Conservation (phyloP, 2,888 invertebrate genomes). For the Diarsia dahlii region DNA sequence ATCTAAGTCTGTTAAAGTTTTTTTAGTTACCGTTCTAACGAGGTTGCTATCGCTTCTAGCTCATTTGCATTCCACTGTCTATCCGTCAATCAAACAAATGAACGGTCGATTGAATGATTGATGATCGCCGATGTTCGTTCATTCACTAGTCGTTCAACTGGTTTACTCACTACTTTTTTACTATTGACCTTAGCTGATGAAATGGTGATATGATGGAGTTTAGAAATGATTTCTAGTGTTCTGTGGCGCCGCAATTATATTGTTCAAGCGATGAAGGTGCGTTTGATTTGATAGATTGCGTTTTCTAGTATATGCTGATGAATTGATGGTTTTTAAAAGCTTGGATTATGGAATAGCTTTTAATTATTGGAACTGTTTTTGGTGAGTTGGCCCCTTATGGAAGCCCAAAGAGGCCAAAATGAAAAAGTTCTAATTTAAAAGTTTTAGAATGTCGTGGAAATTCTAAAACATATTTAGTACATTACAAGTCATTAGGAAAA, state of each 20-base stretch:
- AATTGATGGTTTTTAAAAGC: constrained; percentile 24
- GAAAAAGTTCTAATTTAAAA: too few species aligned
- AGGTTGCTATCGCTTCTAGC: constrained; percentile 70
- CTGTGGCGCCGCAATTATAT: constrained; percentile 51
- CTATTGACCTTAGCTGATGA: constrained; percentile 59
- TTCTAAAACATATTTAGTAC: neutral
- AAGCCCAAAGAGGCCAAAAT: neutral
- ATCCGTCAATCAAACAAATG: constrained; percentile 87
- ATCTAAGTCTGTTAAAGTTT: constrained; percentile 58
- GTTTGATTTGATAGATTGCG: constrained; percentile 42
- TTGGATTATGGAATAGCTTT: constrained; percentile 18
- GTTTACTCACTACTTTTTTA: constrained; percentile 61
- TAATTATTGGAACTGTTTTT: constrained; percentile 13
- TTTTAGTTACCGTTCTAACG: constrained; percentile 58
- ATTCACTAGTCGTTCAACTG: constrained; percentile 70
- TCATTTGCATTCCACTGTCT: constrained; percentile 88
- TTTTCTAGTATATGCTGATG: constrained; percentile 20
- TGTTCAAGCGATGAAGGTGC: constrained; percentile 45
- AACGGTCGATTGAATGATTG: constrained; percentile 84
- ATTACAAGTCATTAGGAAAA: neutral
- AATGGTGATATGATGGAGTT: constrained; percentile 53
- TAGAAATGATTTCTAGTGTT: constrained; percentile 59
- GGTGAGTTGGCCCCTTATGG: neutral
- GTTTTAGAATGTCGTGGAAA: neutral
- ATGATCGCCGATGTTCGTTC: constrained; percentile 80